Evolutionary conservation across 2,113 vertebrate genomes (phyloP), one percentile per base, ranked within the genome.

Genomic region (Crocuta crocuta): DNA sequence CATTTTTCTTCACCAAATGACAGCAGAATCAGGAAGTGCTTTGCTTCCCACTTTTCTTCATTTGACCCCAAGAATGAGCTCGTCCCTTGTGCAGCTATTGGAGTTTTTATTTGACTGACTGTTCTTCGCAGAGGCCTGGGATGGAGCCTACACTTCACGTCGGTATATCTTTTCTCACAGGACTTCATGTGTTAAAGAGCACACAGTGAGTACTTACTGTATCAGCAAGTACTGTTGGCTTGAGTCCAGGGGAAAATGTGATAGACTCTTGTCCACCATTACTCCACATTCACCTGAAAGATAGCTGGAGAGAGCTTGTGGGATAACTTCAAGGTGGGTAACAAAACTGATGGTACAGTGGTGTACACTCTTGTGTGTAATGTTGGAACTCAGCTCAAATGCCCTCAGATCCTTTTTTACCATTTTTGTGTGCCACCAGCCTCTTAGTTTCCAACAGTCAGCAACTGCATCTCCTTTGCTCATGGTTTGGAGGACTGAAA

Each of bases 1-100:
- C 86, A 48, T 43, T 93, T 97, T 84, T 89, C 85, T 96, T 93
- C 33, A 55, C 76, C n/a, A 26, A 0, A 2, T 28, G 92, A 65
- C 35, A 73, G 31, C 39, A 91, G 43, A 73, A 79, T 74, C 2
- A 73, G 78, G 43, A 84, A 39, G 33, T 65, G 10, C 58, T 76
- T n/a, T 43, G 10, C 39, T 58, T 94, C n/a, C n/a, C 94, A 33
- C 53, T 85, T 94, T 91, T 71, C 50, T 94, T 82, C 53, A 45
- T 1, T 55, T n/a, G 21, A 7, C 26, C 26, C 26, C 21, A 35
- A 33, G 16, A 78, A 91, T 81, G 33, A 91, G 53, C 48, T 87
- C 61, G 50, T 85, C 65, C 33, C 33, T 76, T 28, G 3, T 61
- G 26, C 5, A 58, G 53, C 73, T 58, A 5, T 26, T 89, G 74